Percentiles rank a stretch among this genome's conserved stretches.
Evolutionary conservation across 2,113 vertebrate species (phyloP).

Genomic region (Megaleporinus macrocephalus): DNA sequence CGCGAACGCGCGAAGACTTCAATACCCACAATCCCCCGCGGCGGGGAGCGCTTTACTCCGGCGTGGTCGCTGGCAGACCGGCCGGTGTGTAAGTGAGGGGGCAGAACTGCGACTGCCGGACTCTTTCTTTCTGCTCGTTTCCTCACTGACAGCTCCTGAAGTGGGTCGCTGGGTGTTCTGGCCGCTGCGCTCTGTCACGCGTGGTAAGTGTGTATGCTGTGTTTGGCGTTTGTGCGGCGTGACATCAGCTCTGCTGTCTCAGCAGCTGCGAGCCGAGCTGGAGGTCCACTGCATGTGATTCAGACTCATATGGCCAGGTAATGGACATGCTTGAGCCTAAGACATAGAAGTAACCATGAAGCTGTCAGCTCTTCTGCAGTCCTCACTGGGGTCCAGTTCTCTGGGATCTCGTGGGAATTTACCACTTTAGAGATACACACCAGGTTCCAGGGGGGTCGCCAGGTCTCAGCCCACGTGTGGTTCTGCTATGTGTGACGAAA

Average conservation of each 20-base stretch:
- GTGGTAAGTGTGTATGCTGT: neutral
- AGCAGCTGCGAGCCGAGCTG: neutral
- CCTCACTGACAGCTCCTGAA: neutral
- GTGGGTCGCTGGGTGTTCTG: neutral
- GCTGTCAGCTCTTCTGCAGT: neutral
- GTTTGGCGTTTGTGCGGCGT: neutral
- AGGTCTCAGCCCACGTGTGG: neutral
- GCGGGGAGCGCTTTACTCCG: too few relatives aligned
- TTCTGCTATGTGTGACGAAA: neutral
- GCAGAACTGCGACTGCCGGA: constrained; percentile 13
- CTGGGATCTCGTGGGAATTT: neutral
- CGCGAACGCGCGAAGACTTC: neutral
- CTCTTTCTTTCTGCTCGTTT: neutral
- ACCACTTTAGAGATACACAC: neutral
- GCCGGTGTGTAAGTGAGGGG: neutral
- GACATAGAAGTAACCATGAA: neutral
- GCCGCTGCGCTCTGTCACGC: neutral
- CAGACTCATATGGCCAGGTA: neutral
- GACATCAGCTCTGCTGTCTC: neutral
- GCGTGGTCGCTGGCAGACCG: constrained; percentile 1
- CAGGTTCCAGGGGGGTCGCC: neutral
- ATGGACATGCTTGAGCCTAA: neutral
- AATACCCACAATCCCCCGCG: constrained; percentile 41
- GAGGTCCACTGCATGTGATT: neutral
- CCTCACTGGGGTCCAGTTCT: too few relatives aligned